A percentile compares a stretch with the other conserved stretches of the same genome.
Conservation (phyloP, 1,140 invertebrate genomes). For the Euglossa dilemma region DNA sequence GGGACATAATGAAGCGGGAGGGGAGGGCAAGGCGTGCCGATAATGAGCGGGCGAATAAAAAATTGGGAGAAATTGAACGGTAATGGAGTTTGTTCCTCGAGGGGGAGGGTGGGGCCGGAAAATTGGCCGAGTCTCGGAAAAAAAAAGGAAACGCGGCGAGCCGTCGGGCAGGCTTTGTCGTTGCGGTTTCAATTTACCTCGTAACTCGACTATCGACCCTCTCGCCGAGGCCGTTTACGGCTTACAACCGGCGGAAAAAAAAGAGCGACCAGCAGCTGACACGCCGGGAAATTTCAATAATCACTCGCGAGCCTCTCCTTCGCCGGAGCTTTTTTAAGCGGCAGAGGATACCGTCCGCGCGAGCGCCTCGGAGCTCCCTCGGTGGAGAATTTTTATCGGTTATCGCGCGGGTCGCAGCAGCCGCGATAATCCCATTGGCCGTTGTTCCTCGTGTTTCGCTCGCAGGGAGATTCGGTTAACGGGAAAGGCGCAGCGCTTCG, state of each 20-base stretch:
- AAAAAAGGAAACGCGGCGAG: slow-evolving; percentile 12
- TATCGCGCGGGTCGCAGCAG: too few relatives aligned
- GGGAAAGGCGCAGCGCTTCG: too few relatives aligned
- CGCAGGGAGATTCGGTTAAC: too few relatives aligned
- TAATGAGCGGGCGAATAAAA: slow-evolving; percentile 19
- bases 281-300: slow-evolving; percentile 8
- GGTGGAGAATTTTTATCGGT: too few relatives aligned
- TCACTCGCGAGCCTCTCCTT: not conserved
- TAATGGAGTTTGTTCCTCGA: slow-evolving; percentile 5
- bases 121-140: not conserved
- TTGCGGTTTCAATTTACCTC: slow-evolving; percentile 36
- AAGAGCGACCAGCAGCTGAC: not conserved
- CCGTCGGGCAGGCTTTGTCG: slow-evolving; percentile 14
- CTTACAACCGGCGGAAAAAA: not conserved
- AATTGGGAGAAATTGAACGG: slow-evolving; percentile 18
- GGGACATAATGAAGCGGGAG: slow-evolving; percentile 10
- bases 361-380: not conserved
- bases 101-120: not conserved
- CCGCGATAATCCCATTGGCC: not conserved
- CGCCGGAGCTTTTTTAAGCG: not conserved
- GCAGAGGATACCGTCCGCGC: not conserved
- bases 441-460: too few relatives aligned
- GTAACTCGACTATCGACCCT: slow-evolving; percentile 21
- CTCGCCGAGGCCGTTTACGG: not conserved
- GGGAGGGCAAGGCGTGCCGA: not conserved